A percentile compares a stretch with the other conserved stretches of the same genome.
These are phyloP conservation scores for Tamias sibiricus DNA, from an alignment of 2,113 vertebrate species.

Conservation along the genomic window DNA sequence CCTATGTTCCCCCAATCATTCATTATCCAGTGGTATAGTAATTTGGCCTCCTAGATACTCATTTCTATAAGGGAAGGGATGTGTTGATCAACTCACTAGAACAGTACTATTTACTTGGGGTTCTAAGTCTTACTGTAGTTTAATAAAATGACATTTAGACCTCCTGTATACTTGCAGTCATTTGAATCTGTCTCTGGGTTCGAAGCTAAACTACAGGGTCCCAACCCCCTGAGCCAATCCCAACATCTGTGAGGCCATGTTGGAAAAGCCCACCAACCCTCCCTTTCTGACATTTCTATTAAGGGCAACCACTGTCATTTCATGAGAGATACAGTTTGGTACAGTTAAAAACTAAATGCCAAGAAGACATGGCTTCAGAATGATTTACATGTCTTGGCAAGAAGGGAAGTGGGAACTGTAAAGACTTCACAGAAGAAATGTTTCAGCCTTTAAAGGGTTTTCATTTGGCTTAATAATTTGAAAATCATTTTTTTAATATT, in stretches of 20 bases:
- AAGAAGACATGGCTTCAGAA: neutral
- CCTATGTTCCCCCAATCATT: neutral
- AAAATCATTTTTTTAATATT: neutral
- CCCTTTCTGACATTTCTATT: slow-evolving; percentile 7
- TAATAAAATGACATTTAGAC: neutral
- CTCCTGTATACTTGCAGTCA: neutral
- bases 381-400: neutral
- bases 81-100: neutral
- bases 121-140: slow-evolving; percentile 3
- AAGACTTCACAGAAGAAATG: slow-evolving; percentile 24
- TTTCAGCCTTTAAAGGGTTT: neutral
- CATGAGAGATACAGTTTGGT: neutral
- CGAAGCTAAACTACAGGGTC: neutral
- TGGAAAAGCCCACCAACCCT: neutral
- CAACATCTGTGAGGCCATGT: neutral
- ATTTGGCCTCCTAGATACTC: neutral
- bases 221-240: neutral
- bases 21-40: neutral
- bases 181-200: neutral
- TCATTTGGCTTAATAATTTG: slow-evolving; percentile 2
- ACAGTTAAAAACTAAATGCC: slow-evolving; percentile 34
- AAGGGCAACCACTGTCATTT: neutral
- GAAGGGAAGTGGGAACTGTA: neutral
- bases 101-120: neutral
- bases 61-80: neutral